Conservation (phyloP, 1,140 invertebrate genomes). For the Meloidogyne floridensis region DNA sequence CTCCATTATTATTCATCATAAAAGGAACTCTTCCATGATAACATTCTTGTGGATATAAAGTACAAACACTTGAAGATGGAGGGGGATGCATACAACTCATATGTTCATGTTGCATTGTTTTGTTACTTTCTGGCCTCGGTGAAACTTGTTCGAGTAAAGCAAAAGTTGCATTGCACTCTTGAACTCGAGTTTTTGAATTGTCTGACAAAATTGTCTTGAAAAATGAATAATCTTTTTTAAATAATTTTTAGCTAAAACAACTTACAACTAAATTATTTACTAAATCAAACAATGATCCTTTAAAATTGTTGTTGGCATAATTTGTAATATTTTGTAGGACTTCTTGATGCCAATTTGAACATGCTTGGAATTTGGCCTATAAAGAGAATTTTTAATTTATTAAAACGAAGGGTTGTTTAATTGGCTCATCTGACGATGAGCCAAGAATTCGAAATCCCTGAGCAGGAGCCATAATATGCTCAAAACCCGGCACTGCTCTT, state of each 20-base stretch:
- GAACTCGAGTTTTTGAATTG: background rate
- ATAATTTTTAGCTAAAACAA: background rate
- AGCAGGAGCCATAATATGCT: background rate
- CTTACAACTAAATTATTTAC: background rate
- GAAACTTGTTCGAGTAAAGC: background rate
- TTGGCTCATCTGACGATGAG: too few species aligned
- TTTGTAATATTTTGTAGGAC: background rate
- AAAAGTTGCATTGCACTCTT: background rate
- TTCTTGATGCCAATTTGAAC: too few species aligned
- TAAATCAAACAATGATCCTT: background rate
- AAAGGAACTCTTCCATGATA: too few species aligned
- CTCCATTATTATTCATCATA: too few species aligned
- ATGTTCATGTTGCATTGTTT: background rate
- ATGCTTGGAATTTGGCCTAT: too few species aligned
- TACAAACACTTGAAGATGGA: background rate
- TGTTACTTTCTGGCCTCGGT: background rate
- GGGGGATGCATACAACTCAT: background rate
- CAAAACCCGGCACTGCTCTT: background rate
- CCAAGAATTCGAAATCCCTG: too few species aligned
- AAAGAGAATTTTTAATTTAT: too few species aligned
- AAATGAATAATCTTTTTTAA: background rate
- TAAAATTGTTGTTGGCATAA: conserved; percentile 4
- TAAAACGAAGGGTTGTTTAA: too few species aligned
- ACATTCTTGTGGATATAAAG: background rate
- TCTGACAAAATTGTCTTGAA: background rate